Conservation (phyloP, 2,888 invertebrate species). For the Epinotia brunnichana region DNA sequence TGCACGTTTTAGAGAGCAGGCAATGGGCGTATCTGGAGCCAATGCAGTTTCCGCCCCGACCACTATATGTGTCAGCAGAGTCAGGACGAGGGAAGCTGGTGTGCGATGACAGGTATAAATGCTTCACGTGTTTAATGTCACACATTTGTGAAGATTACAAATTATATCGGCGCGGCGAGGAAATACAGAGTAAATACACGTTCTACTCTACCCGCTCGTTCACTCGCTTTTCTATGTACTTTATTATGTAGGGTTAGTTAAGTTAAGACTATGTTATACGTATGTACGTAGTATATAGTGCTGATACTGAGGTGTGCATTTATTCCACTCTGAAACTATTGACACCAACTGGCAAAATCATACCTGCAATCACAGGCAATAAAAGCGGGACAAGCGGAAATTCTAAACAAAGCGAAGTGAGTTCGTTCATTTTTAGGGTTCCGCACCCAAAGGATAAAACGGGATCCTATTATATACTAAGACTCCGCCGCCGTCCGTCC, state of each 20-base stretch:
- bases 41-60: conserved; percentile 3
- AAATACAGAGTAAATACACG: neutral
- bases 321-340: neutral
- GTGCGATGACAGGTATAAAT: conserved; percentile 6
- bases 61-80: conserved; percentile 10
- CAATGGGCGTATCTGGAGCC: conserved; percentile 14
- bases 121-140: conserved; percentile 2
- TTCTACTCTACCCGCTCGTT: too few relatives aligned
- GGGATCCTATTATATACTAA: too few relatives aligned
- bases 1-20: neutral
- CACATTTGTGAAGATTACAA: conserved; percentile 10
- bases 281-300: too few relatives aligned
- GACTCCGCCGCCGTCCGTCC: too few relatives aligned
- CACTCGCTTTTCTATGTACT: too few relatives aligned
- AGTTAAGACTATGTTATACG: too few relatives aligned
- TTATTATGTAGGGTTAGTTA: too few relatives aligned
- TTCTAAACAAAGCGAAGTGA: neutral
- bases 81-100: neutral
- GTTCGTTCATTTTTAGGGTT: too few relatives aligned
- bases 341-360: neutral
- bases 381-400: neutral
- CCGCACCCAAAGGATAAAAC: too few relatives aligned
- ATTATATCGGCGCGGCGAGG: neutral
- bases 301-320: too few relatives aligned
- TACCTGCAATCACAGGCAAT: neutral